phyloP scores from a whole-genome alignment of 2,888 invertebrate genomes.

The Eumerus sabulonum region DNA sequence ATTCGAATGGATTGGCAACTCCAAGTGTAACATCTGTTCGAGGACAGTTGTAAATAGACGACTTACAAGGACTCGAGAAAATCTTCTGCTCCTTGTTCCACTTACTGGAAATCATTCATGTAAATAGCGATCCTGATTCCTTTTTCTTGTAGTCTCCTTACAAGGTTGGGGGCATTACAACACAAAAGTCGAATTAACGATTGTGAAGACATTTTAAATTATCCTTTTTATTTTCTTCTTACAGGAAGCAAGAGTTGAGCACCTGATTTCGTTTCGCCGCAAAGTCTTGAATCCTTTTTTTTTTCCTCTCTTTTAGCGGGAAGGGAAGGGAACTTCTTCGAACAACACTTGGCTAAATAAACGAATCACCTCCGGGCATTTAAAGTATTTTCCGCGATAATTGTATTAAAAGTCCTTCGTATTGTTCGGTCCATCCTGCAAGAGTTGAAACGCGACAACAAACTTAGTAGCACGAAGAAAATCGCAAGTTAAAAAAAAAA shows the following conservation, averaged over 20 bases:
- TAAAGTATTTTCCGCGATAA: conserved; percentile 54
- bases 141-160: no score
- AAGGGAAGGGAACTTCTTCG: conserved; percentile 30
- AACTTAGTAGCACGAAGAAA: conserved; percentile 12
- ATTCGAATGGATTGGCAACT: conserved; percentile 51
- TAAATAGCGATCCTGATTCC: conserved; percentile 32
- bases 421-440: conserved; percentile 5
- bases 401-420: conserved; percentile 53
- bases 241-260: no score
- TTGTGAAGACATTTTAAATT: no score
- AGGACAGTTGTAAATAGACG: conserved; percentile 50
- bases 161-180: no score
- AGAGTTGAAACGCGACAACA: conserved; percentile 14
- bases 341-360: conserved; percentile 52
- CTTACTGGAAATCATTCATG: conserved; percentile 47
- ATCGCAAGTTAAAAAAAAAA: neutral
- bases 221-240: no score
- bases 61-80: conserved; percentile 20
- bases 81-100: conserved; percentile 18
- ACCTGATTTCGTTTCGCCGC: no score
- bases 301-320: neutral
- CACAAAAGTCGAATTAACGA: conserved; percentile 23
- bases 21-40: conserved; percentile 51
- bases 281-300: no score
- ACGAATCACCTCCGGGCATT: conserved; percentile 53